These are phyloP conservation scores for Aphidoletes aphidimyza DNA, from an alignment of 2,888 invertebrate genomes.

Conservation along the genomic window DNA sequence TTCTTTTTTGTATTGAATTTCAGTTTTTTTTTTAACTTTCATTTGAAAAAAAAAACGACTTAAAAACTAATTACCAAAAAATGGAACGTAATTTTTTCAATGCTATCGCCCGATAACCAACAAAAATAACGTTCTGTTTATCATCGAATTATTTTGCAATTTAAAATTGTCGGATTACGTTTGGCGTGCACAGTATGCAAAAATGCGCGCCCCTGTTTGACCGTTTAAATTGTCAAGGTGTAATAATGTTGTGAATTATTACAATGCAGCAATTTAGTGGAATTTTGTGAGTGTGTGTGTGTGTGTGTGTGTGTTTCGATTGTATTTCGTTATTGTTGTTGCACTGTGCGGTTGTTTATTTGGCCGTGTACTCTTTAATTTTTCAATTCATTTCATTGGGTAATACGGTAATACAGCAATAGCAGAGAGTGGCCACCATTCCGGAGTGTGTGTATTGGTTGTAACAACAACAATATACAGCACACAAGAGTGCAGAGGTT, in stretches of 20 bases:
- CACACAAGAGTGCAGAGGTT: background rate
- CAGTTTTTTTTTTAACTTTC: no score
- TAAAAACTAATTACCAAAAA: background rate
- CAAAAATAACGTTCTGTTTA: background rate
- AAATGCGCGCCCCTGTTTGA: background rate
- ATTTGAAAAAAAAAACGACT: no score
- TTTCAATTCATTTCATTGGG: slow-evolving; percentile 27
- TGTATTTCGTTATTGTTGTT: background rate
- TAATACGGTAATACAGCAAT: background rate
- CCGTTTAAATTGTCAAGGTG: slow-evolving; percentile 41
- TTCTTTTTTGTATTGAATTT: no score
- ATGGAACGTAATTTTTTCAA: background rate
- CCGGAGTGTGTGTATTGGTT: no score
- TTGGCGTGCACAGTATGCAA: background rate
- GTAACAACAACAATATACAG: no score
- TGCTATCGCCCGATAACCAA: background rate
- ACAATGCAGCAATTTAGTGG: slow-evolving; percentile 29
- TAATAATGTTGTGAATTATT: slow-evolving; percentile 33
- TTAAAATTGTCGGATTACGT: background rate
- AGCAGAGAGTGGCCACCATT: background rate
- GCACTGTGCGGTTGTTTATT: background rate
- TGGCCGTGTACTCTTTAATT: slow-evolving; percentile 31
- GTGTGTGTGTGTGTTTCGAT: no score
- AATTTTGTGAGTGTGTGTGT: no score
- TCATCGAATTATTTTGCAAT: slow-evolving; percentile 42